Percentiles rank a stretch among this genome's conserved stretches.
Evolutionary conservation across 2,888 invertebrate species (phyloP).

Genomic region (Globia sparganii): DNA sequence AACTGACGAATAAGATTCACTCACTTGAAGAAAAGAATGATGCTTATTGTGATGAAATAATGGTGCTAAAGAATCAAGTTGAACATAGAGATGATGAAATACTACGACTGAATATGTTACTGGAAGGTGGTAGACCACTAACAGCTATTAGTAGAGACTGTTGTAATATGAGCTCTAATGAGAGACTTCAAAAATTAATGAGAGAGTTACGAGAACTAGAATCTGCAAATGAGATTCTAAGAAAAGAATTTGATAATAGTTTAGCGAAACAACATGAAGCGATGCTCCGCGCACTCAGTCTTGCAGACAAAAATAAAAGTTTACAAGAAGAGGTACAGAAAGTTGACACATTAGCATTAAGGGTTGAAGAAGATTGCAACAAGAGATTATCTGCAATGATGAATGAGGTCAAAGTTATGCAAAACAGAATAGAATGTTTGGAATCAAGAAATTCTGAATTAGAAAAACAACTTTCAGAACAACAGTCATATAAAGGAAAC

Average conservation of each 20-base stretch:
- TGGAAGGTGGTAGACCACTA: conserved; percentile 93
- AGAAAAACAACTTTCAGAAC: conserved; percentile 90
- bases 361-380: conserved; percentile 94
- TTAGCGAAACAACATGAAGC: conserved; percentile 94
- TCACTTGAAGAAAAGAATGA: conserved; percentile 85
- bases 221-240: conserved; percentile 88
- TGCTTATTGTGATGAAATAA: conserved; percentile 82
- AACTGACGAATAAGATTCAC: conserved; percentile 85
- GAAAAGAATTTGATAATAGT: conserved; percentile 88
- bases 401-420: conserved; percentile 90
- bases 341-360: conserved; percentile 93
- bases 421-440: conserved; percentile 89
- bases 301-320: conserved; percentile 93
- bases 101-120: conserved; percentile 91
- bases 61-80: conserved; percentile 82
- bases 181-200: conserved; percentile 90
- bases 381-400: conserved; percentile 91
- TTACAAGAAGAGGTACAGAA: conserved; percentile 93
- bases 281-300: conserved; percentile 93
- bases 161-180: conserved; percentile 90
- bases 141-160: conserved; percentile 92
- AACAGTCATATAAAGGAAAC: conserved; percentile 64
- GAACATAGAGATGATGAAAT: conserved; percentile 93
- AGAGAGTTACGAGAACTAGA: conserved; percentile 91
- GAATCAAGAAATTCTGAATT: conserved; percentile 85